Conservation (phyloP, 2,113 vertebrate species). For the Puntigrus tetrazona region DNA sequence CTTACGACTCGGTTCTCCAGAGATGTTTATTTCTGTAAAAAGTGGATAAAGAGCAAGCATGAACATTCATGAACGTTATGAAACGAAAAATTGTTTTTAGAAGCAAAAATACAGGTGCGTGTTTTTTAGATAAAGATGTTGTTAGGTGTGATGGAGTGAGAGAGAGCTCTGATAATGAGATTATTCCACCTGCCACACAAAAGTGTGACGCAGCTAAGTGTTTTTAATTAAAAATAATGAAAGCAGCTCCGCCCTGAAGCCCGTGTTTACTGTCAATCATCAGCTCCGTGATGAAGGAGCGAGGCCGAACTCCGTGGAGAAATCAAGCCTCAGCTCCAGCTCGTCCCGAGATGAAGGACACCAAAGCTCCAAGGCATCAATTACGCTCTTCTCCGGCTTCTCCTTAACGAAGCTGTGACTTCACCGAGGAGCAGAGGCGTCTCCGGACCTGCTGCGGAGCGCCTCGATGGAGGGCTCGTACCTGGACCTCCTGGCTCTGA, state of each 20-base stretch:
- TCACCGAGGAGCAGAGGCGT: constrained; percentile 59
- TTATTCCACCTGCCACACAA: not conserved
- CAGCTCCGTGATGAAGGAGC: not conserved
- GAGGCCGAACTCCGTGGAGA: constrained; percentile 25
- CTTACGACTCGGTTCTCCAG: no score
- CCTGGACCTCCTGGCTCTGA: constrained; percentile 54
- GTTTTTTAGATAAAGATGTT: no score
- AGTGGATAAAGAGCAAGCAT: no score
- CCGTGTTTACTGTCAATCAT: not conserved
- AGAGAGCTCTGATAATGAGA: no score
- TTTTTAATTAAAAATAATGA: constrained; percentile 19
- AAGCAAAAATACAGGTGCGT: no score
- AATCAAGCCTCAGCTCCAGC: constrained; percentile 24
- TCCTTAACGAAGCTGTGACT: constrained; percentile 61
- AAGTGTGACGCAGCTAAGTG: not conserved
- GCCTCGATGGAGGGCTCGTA: constrained; percentile 44
- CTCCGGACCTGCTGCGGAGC: not conserved
- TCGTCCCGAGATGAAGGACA: constrained; percentile 52
- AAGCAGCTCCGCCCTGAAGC: not conserved
- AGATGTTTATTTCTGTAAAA: no score
- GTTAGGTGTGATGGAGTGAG: no score
- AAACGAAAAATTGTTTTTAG: no score
- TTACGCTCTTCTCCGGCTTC: constrained; percentile 68
- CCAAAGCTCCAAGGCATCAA: constrained; percentile 74
- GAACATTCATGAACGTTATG: no score